Evolutionary conservation across 1,140 invertebrate species (phyloP).

Genomic region (Magallana ariakensis): DNA sequence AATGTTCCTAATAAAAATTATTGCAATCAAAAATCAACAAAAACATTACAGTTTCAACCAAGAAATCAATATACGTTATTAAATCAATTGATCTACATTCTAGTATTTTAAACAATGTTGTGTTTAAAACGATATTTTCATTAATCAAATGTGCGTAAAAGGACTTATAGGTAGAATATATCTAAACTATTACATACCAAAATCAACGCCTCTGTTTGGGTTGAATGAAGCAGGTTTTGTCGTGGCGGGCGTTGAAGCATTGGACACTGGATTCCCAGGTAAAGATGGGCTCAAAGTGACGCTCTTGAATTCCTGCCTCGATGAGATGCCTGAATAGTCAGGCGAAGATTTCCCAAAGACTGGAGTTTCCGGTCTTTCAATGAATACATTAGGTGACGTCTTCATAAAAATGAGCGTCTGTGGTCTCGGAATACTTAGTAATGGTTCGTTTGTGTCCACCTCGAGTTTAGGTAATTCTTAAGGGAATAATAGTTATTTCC

Average conservation of each 20-base stretch:
- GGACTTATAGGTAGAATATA: too few relatives aligned
- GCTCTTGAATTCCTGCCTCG: conserved; percentile 4
- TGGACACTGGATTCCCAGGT: background rate
- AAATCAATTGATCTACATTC: too few relatives aligned
- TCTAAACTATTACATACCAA: background rate
- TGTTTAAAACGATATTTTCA: too few relatives aligned
- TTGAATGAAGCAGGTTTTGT: background rate
- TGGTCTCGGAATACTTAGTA: background rate
- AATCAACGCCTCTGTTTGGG: background rate
- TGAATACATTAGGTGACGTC: background rate
- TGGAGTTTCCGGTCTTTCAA: background rate
- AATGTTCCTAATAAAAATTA: too few relatives aligned
- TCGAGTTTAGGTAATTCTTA: too few relatives aligned
- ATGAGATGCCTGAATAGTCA: background rate
- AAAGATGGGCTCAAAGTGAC: background rate
- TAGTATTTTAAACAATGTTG: too few relatives aligned
- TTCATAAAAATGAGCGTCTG: background rate
- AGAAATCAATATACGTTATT: too few relatives aligned
- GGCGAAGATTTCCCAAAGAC: background rate
- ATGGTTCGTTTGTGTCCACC: background rate
- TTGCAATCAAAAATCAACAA: too few relatives aligned
- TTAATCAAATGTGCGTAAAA: too few relatives aligned
- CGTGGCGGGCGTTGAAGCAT: background rate
- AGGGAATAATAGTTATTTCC: too few relatives aligned
- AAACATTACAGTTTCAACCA: too few relatives aligned